Evolutionary conservation across 2,797 vertebrate genomes (phyloP), one percentile per base, ranked within the genome.

Genomic region (Pangasius mekongensis): DNA sequence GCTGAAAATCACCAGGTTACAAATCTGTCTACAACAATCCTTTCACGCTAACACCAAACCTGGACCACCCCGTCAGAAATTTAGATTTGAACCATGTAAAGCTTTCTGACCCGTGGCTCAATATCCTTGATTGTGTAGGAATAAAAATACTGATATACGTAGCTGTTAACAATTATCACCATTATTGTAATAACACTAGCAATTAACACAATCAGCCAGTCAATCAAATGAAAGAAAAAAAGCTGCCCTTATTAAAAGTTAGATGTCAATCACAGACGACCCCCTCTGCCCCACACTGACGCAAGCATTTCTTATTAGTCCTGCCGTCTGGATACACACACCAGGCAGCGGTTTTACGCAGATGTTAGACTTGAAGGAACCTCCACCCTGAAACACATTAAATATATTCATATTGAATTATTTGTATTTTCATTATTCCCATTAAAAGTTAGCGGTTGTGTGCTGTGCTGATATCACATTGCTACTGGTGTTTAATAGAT

Each of bases 181-280:
- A 33, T 87, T 73, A 87, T 71, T 62, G 54, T 87, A 87, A 83
- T 83, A 81, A 83, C 56, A 36, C 30, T 62, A 74, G 67, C 69
- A 76, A 87, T 83, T 74, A 83, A 74, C 81, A 73, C 69, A 87
- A 74, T 83, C 66, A 83, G 43, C 36, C 43, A 74, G 39, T 39
- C 80, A 66, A 39, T 62, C 43, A 76, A 64, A 60, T 2, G 33
- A 54, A 52, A 43, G 22, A 5, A n/a, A 83, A 87, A 73, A 82
- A 60, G 49, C 74, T 67, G 20, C 62, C 60, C 6, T 86, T 66
- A 86, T 64, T 86, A 78, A 64, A 78, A 62, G 58, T 64, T 14
- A 27, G 11, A 22, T 52, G 85, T 78, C 85, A 80, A 66, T 87
- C 86, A 86, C 36, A 2, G 5, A 27, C 7, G 58, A 52, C 74